phyloP scores from a whole-genome alignment of 2,797 vertebrate species.

The Parauchenoglanis ngamensis region DNA sequence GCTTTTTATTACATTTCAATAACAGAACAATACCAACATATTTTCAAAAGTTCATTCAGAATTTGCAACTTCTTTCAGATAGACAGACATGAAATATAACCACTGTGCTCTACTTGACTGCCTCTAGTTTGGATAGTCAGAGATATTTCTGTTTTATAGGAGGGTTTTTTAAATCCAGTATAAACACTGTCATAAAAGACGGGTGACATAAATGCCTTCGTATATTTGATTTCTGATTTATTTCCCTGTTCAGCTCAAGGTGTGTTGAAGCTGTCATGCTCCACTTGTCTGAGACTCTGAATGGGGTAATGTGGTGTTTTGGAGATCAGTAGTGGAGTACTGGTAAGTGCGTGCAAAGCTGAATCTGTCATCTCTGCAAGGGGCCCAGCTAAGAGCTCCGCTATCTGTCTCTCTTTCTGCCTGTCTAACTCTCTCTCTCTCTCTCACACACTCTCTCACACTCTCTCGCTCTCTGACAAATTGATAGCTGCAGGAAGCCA shows the following conservation, averaged over 20 bases:
- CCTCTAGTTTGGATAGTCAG: neutral
- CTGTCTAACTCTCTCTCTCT: neutral
- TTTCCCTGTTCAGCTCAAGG: neutral
- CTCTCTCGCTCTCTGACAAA: conserved; percentile 55
- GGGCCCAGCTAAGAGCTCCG: conserved; percentile 53
- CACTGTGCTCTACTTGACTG: neutral
- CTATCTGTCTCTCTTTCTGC: neutral
- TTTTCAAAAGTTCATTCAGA: neutral
- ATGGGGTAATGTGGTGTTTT: conserved; percentile 18
- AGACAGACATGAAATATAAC: neutral
- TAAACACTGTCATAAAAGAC: neutral
- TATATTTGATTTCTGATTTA: neutral
- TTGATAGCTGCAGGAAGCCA: conserved; percentile 59
- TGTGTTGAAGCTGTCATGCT: conserved; percentile 11
- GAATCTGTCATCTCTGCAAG: conserved; percentile 69
- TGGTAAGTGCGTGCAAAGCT: conserved; percentile 61
- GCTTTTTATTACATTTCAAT: neutral
- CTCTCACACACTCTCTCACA: conserved; percentile 11
- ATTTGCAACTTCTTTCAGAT: neutral
- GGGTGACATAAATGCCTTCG: neutral
- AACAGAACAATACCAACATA: too few species aligned
- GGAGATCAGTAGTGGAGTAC: conserved; percentile 53
- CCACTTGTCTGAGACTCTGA: neutral
- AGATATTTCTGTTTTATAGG: neutral
- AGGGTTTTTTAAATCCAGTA: neutral